Evolutionary conservation across 2,797 vertebrate species (phyloP), one percentile per base, ranked within the genome.

Genomic region (Phylloscopus collybita): DNA sequence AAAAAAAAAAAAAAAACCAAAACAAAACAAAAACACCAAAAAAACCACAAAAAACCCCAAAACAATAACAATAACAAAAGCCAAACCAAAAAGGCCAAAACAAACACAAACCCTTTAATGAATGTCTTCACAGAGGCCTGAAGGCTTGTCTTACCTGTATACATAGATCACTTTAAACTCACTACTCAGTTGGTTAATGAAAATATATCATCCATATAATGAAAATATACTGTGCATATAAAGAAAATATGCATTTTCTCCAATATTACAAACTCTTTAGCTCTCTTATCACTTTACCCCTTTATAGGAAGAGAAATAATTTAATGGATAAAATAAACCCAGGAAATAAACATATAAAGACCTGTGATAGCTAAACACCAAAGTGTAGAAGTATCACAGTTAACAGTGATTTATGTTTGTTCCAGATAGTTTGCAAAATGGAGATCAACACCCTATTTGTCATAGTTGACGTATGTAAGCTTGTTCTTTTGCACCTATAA

Each of bases 391-490:
- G 25, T 49, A 65, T 6, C 30, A 75, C 6, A n/a, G 11, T 61
- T 78, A 70, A 53, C 36, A 45, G 36, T 69, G 56, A 49, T 83
- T 85, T 11, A 54, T 36, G 76, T 92, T 91, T 89, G 65, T 91
- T 96, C 59, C 65, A 97, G 97, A 75, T 94, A 97, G 94, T 96
- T 97, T 70, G 94, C 74, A 32, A 98, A 87, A 94, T 96, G 88
- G 95, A 98, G 86, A 92, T 97, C 79, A 95, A 97, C 56, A 94
- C 97, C 71, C 96, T 92, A 25, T 66, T 97, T 72, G 85, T 96
- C 71, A 86, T 97, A 88, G 91, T 85, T 92, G 92, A 97, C 18
- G 72, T 97, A 84, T 96, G 95, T 86, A 88, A 97, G 23, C 92
- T 97, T 91, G 85, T 56, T 57, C 90, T 97, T 83, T 86, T 98